phyloP scores from a whole-genome alignment of 2,888 invertebrate species.

The Xanthorhoe designata region DNA sequence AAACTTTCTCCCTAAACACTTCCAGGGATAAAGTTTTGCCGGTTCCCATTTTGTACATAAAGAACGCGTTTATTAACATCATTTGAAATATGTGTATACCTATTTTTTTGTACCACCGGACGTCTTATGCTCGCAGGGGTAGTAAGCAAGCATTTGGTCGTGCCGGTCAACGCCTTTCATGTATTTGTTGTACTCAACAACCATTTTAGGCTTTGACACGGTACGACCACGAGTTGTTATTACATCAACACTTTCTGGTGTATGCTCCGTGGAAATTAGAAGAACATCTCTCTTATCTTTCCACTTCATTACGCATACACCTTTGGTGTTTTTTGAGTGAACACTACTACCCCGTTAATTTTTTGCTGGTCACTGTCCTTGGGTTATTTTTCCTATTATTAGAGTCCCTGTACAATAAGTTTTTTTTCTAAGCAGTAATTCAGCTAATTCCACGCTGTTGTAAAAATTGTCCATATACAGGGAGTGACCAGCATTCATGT shows the following conservation, averaged over 20 bases:
- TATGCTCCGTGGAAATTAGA: slow-evolving; percentile 22
- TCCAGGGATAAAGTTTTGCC: not conserved
- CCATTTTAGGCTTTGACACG: slow-evolving; percentile 4
- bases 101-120: slow-evolving; percentile 21
- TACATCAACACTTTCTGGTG: not conserved
- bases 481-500: slow-evolving; percentile 31
- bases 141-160: slow-evolving; percentile 21
- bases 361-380: slow-evolving; percentile 4
- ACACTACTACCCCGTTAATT: slow-evolving; percentile 15
- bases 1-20: not conserved
- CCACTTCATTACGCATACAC: slow-evolving; percentile 14
- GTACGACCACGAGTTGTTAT: slow-evolving; percentile 8
- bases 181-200: slow-evolving; percentile 16
- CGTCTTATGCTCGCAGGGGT: slow-evolving; percentile 4
- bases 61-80: not conserved
- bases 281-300: slow-evolving; percentile 10
- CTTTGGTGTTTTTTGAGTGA: not conserved
- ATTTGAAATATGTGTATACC: not conserved
- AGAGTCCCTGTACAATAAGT: slow-evolving; percentile 36
- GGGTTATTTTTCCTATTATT: slow-evolving; percentile 24
- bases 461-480: slow-evolving; percentile 38
- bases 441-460: slow-evolving; percentile 31
- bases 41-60: not conserved
- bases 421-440: slow-evolving; percentile 25
- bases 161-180: slow-evolving; percentile 21